Conservation (phyloP, 2,888 invertebrate genomes). For the Carcina quercana region DNA sequence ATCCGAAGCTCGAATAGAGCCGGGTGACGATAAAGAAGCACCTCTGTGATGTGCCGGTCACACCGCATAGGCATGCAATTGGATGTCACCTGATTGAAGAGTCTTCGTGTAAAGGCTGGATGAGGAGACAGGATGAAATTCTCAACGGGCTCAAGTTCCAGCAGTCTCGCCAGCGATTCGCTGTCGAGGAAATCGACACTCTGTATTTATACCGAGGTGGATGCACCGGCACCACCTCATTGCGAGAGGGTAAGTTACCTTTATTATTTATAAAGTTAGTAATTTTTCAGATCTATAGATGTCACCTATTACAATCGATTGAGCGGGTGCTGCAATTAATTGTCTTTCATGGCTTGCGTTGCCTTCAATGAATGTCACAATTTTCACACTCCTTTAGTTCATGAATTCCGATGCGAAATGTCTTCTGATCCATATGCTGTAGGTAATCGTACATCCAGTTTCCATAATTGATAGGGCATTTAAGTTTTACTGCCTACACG, state of each 20-base stretch:
- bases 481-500: too few relatives aligned
- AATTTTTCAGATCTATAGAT: too few relatives aligned
- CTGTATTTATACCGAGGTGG: conserved; percentile 77
- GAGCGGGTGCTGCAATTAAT: conserved; percentile 12
- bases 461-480: too few relatives aligned
- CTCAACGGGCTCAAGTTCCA: conserved; percentile 77
- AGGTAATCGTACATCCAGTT: too few relatives aligned
- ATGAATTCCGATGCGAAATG: too few relatives aligned
- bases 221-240: conserved; percentile 50
- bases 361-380: too few relatives aligned
- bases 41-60: conserved; percentile 65
- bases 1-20: conserved; percentile 14
- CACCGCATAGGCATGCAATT: conserved; percentile 55
- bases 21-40: conserved; percentile 26
- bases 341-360: background rate
- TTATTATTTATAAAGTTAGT: background rate
- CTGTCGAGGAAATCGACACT: conserved; percentile 78
- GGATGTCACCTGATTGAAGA: conserved; percentile 54
- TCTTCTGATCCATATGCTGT: too few relatives aligned
- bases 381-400: too few relatives aligned
- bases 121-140: conserved; percentile 71
- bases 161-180: conserved; percentile 78
- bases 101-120: too few relatives aligned
- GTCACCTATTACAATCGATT: too few relatives aligned
- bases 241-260: conserved; percentile 69